A percentile compares a stretch with the other conserved stretches of the same genome.
Conservation (phyloP, 2,797 vertebrate species). For the Falco peregrinus region DNA sequence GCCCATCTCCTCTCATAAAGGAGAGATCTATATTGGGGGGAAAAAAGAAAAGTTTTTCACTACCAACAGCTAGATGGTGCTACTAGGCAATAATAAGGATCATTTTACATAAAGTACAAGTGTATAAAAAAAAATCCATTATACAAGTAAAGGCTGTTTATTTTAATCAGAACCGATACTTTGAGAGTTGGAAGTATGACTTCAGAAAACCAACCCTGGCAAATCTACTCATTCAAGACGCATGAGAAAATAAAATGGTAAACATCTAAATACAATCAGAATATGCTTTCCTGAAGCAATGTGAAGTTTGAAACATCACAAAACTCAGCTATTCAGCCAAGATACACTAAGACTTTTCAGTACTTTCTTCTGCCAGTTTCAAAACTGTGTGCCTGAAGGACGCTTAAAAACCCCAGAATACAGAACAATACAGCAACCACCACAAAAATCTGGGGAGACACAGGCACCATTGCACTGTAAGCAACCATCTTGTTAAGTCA, state of each 20-base stretch:
- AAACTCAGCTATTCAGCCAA: neutral
- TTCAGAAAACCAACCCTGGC: neutral
- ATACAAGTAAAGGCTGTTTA: neutral
- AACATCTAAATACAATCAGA: neutral
- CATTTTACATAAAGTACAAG: neutral
- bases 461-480: neutral
- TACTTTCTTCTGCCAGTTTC: neutral
- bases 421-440: neutral
- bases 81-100: neutral
- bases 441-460: neutral
- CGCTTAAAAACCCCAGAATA: neutral
- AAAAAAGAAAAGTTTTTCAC: neutral
- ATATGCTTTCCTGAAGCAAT: neutral
- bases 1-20: neutral
- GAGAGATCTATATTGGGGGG: neutral
- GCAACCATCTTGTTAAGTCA: neutral
- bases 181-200: neutral
- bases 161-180: neutral
- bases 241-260: neutral
- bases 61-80: slow-evolving; percentile 71
- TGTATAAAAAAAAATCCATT: neutral
- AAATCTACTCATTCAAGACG: neutral
- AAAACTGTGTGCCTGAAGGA: neutral
- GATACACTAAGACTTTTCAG: neutral
- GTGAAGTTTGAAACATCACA: neutral